Percentiles rank a stretch among this genome's conserved stretches.
Conservation (phyloP, 2,888 invertebrate species). For the Cheilosia soror region DNA sequence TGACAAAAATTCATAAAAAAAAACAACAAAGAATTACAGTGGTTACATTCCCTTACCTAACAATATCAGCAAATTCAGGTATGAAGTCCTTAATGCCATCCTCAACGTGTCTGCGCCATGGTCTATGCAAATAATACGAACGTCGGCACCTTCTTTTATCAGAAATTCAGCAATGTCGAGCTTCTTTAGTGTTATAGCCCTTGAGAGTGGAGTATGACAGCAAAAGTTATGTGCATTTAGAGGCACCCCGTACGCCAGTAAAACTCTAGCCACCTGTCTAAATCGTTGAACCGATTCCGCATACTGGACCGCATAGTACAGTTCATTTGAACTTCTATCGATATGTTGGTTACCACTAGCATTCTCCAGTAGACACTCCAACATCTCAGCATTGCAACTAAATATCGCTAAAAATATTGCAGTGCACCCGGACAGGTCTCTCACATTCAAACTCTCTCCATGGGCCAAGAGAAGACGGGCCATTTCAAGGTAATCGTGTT, state of each 20-base stretch:
- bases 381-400: slow-evolving; percentile 86
- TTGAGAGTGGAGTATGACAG: slow-evolving; percentile 88
- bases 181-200: slow-evolving; percentile 84
- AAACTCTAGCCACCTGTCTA: slow-evolving; percentile 78
- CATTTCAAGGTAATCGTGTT: slow-evolving; percentile 85
- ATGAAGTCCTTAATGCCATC: slow-evolving; percentile 75
- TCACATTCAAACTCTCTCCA: slow-evolving; percentile 80
- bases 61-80: slow-evolving; percentile 79
- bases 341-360: slow-evolving; percentile 85
- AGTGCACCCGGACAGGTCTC: slow-evolving; percentile 85
- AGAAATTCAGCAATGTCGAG: slow-evolving; percentile 81
- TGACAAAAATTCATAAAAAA: background rate
- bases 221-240: slow-evolving; percentile 85
- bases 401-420: slow-evolving; percentile 90
- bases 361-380: slow-evolving; percentile 86
- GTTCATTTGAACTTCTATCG: slow-evolving; percentile 84
- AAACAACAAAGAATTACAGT: background rate
- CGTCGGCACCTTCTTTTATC: slow-evolving; percentile 81
- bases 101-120: slow-evolving; percentile 80
- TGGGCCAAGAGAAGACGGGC: slow-evolving; percentile 79
- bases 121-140: slow-evolving; percentile 79
- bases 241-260: slow-evolving; percentile 85
- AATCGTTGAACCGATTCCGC: slow-evolving; percentile 78
- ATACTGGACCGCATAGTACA: slow-evolving; percentile 81
- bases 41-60: slow-evolving; percentile 78